Base-by-base conservation (phyloP, 2,797 vertebrate genomes). In the Rhinophrynus dorsalis region DNA sequence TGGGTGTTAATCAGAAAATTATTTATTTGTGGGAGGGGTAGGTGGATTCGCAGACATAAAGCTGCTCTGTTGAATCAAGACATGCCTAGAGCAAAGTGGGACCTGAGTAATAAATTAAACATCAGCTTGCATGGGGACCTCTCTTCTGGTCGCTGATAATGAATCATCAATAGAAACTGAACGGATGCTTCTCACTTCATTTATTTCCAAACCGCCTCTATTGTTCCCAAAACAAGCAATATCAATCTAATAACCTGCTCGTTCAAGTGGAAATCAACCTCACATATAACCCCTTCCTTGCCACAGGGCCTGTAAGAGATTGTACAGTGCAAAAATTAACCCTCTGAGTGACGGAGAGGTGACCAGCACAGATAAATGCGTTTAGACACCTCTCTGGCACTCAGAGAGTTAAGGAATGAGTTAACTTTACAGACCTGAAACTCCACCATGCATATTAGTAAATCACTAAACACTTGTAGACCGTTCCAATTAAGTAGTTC, bases 1-100 rank as follows among this genome's bases (percentile, higher is more conserved):
- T 68, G 80, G 85, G 90, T 90, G 86, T 89, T 87, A 88, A 91
- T 85, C 85, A 86, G 70, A 81, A 88, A 90, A 90, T 88, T 89
- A 82, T 84, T 85, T 84, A 81, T 50, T 54, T 27, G 75, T 69
- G 76, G 82, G 42, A 73, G 79, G 73, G 13, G 58, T 18, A 30
- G 54, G 60, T 30, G 9, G 17, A 29, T 32, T 21, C 27, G 44
- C 21, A 23, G 8, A 15, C 35, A 69, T 69, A 23, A 54, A 45
- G 50, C 10, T 80, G 79, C 77, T 83, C 87, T 80, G 84, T 82
- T 86, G 81, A 79, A 86, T 77, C 78, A 67, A 78, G 78, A 86
- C 54, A 57, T 74, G 82, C 83, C 84, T 86, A 79, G 60, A 92
- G 86, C 85, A 78, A 87, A 83, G 54, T 66, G 71, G 79, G 84